Base-by-base conservation (phyloP, 2,113 vertebrate species). In the Eudyptes chrysolophus region DNA sequence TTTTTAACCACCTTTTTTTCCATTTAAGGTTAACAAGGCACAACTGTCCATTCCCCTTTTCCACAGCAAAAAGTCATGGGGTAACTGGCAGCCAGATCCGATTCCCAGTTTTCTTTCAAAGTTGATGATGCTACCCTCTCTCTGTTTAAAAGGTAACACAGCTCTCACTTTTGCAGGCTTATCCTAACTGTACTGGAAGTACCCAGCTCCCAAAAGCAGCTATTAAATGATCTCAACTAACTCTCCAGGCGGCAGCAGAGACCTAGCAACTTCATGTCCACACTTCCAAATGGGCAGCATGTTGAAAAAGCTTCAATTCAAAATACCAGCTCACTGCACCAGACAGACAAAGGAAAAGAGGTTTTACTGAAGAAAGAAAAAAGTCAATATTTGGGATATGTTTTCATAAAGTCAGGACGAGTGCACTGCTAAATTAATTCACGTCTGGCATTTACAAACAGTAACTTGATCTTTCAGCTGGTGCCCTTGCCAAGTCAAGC, bases 371-470 rank as follows among this genome's bases (percentile, higher is more conserved):
- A 89, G 69, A 92, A 90, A 71, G 77, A 94, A 82, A n/a, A 90
- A 94, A 94, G 97, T 97, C 96, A 97, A 94, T 97, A 97, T 94
- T 96, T 81, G 49, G 93, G 83, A 92, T 94, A 91, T 92, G 86
- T 86, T 97, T 98, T 97, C 89, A 96, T 96, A 97, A 97, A 98
- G 98, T 98, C 91, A 97, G 91, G 97, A 98, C 42, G 92, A 98
- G 94, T 77, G 66, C 96, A 89, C 96, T 83, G 97, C 95, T 98
- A 97, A 98, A 98, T 97, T 97, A 98, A 98, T 98, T 98, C 70
- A 57, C 76, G 96, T 96, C 98, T 98, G 98, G 97, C 98, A 98
- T 98, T 98, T 98, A 96, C 97, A 97, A 98, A 97, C 96, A 98
- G 96, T 90, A 97, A 95, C 84, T 97, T 97, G 97, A 97, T 98